Conservation (phyloP, 2,113 vertebrate species). For the Carollia perspicillata region DNA sequence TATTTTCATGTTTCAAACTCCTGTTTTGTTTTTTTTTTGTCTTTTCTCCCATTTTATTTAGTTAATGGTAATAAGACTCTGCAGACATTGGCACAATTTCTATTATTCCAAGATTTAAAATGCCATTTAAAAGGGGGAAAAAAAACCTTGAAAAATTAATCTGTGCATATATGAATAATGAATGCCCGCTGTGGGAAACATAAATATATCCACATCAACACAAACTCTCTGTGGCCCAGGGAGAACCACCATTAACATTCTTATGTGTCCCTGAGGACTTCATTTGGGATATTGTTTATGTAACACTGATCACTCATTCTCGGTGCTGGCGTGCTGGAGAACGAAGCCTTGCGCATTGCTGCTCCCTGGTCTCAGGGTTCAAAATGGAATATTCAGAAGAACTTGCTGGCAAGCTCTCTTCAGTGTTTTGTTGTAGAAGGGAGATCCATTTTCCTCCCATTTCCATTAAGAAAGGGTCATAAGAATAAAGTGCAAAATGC, state of each 20-base stretch:
- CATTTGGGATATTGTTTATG: not conserved
- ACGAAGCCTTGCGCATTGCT: not conserved
- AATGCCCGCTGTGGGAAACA: not conserved
- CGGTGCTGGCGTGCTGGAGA: not conserved
- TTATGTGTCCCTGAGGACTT: not conserved
- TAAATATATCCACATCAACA: not conserved
- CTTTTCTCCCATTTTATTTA: not conserved
- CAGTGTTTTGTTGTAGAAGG: not conserved
- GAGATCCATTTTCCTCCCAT: not conserved
- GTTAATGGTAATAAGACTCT: constrained; percentile 36
- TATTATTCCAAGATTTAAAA: constrained; percentile 35
- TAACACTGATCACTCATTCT: not conserved
- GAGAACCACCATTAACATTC: not conserved
- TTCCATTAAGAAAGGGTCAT: not conserved
- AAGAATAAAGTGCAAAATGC: not conserved
- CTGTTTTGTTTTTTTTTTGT: not conserved
- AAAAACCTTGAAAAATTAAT: not conserved
- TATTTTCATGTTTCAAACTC: constrained; percentile 13
- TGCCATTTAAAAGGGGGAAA: constrained; percentile 6
- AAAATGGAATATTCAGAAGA: constrained; percentile 37
- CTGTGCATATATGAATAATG: constrained; percentile 30
- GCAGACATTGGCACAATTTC: not conserved
- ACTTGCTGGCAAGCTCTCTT: not conserved
- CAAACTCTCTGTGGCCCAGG: not conserved
- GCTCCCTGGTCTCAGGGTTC: not conserved